phyloP scores from a whole-genome alignment of 2,888 invertebrate species.

The Trichogramma dendrolimi region DNA sequence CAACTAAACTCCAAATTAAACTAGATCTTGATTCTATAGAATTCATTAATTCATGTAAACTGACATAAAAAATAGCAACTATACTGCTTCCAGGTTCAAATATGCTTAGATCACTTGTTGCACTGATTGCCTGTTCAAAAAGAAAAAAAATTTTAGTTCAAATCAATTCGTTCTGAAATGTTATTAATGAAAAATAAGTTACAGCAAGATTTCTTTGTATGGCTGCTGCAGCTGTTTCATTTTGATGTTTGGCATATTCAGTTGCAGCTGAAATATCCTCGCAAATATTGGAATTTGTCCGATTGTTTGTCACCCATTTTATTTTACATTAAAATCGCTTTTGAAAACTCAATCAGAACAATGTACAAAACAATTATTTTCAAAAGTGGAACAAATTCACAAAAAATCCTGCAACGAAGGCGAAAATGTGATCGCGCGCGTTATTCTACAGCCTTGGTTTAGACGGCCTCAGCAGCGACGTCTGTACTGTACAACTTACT shows the following conservation, averaged over 20 bases:
- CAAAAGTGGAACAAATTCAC: no score
- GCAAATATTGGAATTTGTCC: slow-evolving; percentile 44
- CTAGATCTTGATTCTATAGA: slow-evolving; percentile 57
- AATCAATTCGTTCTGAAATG: slow-evolving; percentile 7
- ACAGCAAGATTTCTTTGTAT: slow-evolving; percentile 48
- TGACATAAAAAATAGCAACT: slow-evolving; percentile 65
- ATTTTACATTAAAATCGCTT: no score
- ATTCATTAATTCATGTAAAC: slow-evolving; percentile 63
- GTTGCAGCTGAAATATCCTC: slow-evolving; percentile 41
- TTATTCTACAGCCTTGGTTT: no score
- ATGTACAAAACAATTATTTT: no score
- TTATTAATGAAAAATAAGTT: slow-evolving; percentile 23
- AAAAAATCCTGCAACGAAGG: no score
- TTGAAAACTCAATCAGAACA: no score
- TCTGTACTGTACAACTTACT: no score
- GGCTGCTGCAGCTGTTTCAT: slow-evolving; percentile 41
- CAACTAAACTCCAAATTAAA: slow-evolving; percentile 63
- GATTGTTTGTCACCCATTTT: slow-evolving; percentile 28
- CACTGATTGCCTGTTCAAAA: slow-evolving; percentile 58
- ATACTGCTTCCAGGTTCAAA: slow-evolving; percentile 65
- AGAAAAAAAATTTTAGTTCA: slow-evolving; percentile 33
- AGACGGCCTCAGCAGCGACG: no score
- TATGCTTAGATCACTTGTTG: slow-evolving; percentile 61
- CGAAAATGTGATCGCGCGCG: no score
- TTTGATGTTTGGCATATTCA: slow-evolving; percentile 45